Percentiles rank a stretch among this genome's conserved stretches.
Evolutionary conservation across 1,140 invertebrate species (phyloP).

Genomic region (Phocides pigmalion): DNA sequence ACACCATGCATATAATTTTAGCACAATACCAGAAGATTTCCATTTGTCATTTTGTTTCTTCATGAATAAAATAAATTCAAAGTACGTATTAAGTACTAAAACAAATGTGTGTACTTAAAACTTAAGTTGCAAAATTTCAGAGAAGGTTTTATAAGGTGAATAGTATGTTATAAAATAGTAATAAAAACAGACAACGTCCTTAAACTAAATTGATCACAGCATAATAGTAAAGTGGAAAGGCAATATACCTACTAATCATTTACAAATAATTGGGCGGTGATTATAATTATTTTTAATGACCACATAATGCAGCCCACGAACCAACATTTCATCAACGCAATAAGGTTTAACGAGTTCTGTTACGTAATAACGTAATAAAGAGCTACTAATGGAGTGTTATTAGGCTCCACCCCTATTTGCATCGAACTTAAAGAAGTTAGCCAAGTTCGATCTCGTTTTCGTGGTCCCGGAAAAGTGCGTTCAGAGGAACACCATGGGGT

Average conservation of each 20-base stretch:
- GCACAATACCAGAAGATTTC: background rate
- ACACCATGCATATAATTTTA: too few relatives aligned
- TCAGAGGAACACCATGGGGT: too few relatives aligned
- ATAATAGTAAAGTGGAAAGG: background rate
- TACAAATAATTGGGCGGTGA: background rate
- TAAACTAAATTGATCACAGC: background rate
- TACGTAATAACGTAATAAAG: slow-evolving; percentile 9
- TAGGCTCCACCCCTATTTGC: slow-evolving; percentile 8
- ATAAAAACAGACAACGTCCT: background rate
- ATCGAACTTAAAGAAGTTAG: background rate
- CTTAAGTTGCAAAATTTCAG: too few relatives aligned
- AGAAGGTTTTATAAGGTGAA: too few relatives aligned
- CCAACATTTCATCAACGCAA: slow-evolving; percentile 16
- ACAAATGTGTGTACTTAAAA: too few relatives aligned
- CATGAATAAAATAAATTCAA: background rate
- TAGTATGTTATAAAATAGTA: too few relatives aligned
- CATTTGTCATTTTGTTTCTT: background rate
- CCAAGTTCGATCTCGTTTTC: background rate
- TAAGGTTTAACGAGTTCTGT: slow-evolving; percentile 25
- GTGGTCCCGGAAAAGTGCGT: background rate
- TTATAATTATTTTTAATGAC: slow-evolving; percentile 9
- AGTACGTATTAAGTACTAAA: too few relatives aligned
- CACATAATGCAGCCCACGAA: background rate
- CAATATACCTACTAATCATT: too few relatives aligned
- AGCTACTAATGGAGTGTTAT: slow-evolving; percentile 22